Evolutionary conservation across 2,113 vertebrate genomes (phyloP), one percentile per base, ranked within the genome.

Genomic region (Pungitius pungitius): DNA sequence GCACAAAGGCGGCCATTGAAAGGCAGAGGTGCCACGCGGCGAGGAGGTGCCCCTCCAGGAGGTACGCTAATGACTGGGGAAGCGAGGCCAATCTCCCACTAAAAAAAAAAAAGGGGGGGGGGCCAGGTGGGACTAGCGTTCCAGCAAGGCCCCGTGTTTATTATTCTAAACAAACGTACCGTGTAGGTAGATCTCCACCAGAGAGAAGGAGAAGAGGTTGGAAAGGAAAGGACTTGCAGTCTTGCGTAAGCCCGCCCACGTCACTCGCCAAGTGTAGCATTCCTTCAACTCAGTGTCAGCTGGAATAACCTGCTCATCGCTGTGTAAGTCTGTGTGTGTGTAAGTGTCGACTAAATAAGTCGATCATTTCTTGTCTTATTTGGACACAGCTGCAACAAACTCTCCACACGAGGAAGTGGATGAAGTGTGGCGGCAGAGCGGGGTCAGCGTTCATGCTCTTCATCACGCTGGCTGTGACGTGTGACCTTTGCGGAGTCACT

Each of bases 1-100:
- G 70, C 80, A 93, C 90, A 93, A 90, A 91, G 85, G 82, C 72
- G 8, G 72, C 85, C 77, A 92, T 90, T 92, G 87, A 91, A n/a
- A 83, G 60, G 81, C 57, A 72, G 84, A 78, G 69, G 80, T 82
- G 60, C 82, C 83, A 84, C 2, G 52, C 70, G 57, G 81, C 35
- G 74, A 85, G 75, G n/a, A 79, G 56, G 77, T 67, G 77, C 77
- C 75, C 70, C 79, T 79, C 79, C 45, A 80, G 63, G 30, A 86
- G 64, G 80, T 64, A 72, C 63, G 52, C 59, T 52, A 71, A 86
- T 88, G 56, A 83, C 64, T 30, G 42, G 22, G 84, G 77, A 91
- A 84, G 84, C 72, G 24, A 78, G 49, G 69, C 55, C 66, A 68
- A 73, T 80, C 84, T 77, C 35, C 62, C 0, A n/a, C 59, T 54